A percentile compares a stretch with the other conserved stretches of the same genome.
phyloP scores from a whole-genome alignment of 2,113 vertebrate genomes.

The Heteronetta atricapilla region DNA sequence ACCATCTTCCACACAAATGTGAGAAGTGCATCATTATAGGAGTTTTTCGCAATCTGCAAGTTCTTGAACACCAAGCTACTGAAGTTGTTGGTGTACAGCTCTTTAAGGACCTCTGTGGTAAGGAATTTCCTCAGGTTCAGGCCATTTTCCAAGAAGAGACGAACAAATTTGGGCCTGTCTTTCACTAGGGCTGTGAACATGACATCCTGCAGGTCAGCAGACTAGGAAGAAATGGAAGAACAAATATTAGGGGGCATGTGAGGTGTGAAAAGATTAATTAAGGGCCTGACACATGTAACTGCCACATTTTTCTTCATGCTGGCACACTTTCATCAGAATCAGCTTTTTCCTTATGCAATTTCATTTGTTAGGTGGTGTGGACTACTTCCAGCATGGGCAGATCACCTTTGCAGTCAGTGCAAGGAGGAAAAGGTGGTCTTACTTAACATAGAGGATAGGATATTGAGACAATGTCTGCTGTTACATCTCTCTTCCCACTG shows the following conservation, averaged over 20 bases:
- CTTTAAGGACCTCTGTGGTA: slow-evolving; percentile 80
- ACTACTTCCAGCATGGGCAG: background rate
- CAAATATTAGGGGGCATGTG: rapidly evolving
- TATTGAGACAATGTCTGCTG: background rate
- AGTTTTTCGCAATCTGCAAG: slow-evolving; percentile 83
- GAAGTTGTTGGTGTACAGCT: slow-evolving; percentile 87
- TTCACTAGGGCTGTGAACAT: slow-evolving; percentile 92
- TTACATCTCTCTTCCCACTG: background rate
- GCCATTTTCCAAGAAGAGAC: slow-evolving; percentile 91
- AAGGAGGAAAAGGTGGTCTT: background rate
- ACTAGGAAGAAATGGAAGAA: slow-evolving; percentile 73
- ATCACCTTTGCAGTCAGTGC: background rate
- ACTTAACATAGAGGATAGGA: background rate
- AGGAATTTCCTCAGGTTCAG: slow-evolving; percentile 89
- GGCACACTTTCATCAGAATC: background rate
- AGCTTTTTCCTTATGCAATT: background rate
- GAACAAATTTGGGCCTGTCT: slow-evolving; percentile 91
- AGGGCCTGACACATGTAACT: rapidly evolving
- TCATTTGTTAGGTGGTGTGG: background rate
- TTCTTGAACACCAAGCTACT: slow-evolving; percentile 85
- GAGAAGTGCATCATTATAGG: slow-evolving; percentile 80
- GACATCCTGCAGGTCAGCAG: slow-evolving; percentile 88
- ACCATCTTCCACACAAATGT: slow-evolving; percentile 84
- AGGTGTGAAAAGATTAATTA: background rate
- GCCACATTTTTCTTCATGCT: background rate